These are phyloP conservation scores for Tapirus indicus DNA, from an alignment of 2,797 vertebrate species.

Conservation along the genomic window DNA sequence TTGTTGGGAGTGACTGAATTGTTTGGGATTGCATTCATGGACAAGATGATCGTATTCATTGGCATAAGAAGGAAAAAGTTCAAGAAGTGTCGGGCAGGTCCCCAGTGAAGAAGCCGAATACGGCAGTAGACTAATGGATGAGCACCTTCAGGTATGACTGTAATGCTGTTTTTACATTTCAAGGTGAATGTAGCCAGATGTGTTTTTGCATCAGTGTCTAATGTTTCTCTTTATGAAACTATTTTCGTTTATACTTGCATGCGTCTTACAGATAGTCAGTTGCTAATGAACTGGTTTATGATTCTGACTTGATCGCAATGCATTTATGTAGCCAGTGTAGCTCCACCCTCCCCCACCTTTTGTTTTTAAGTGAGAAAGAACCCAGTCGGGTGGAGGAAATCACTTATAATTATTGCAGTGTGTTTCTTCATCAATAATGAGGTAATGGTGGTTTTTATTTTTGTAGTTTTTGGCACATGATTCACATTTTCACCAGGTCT, in stretches of 20 bases:
- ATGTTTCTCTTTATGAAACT: slow-evolving; percentile 24
- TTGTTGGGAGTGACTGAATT: slow-evolving; percentile 11
- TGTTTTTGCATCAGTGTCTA: background rate
- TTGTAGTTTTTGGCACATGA: slow-evolving; percentile 37
- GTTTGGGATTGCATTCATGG: slow-evolving; percentile 1
- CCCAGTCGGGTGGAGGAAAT: background rate
- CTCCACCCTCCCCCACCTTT: background rate
- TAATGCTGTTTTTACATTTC: slow-evolving; percentile 44
- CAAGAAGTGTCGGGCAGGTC: slow-evolving; percentile 1
- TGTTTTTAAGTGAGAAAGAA: slow-evolving; percentile 52
- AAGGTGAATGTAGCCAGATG: background rate
- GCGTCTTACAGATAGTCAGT: background rate
- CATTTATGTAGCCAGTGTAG: background rate
- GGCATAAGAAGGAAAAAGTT: slow-evolving; percentile 26
- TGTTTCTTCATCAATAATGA: slow-evolving; percentile 55
- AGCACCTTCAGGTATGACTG: background rate
- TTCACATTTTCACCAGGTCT: slow-evolving; percentile 52
- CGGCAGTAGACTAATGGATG: background rate
- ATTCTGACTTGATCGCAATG: background rate
- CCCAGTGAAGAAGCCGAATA: slow-evolving; percentile 26
- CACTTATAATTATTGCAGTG: background rate
- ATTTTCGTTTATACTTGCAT: background rate
- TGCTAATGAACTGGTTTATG: background rate
- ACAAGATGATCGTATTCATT: slow-evolving; percentile 55
- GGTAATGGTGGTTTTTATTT: slow-evolving; percentile 34